Evolutionary conservation across 2,888 invertebrate genomes (phyloP), one percentile per base, ranked within the genome.

Genomic region (Lymantria dispar): DNA sequence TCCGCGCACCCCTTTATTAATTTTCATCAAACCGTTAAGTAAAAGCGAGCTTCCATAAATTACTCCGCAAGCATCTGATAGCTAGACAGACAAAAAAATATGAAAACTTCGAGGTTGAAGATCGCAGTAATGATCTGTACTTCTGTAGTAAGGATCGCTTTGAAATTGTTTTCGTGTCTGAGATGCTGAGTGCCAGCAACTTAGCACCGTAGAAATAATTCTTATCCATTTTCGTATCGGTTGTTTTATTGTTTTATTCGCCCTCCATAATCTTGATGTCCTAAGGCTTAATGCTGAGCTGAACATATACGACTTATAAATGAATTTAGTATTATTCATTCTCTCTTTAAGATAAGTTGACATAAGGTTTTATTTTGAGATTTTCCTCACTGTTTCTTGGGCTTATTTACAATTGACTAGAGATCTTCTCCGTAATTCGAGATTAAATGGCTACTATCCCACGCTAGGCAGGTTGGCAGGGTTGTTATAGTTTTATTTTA

Each of bases 131-230:
- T 83, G 83, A 84, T 83, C 81, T 48, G 48, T 53, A 46, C 49
- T 53, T 49, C 30, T 78, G 71, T 72, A 64, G 75, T 58, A 70
- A 68, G 68, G 70, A 78, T 77, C 74, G 78, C 70, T 73, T 70
- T 74, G 74, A 78, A 77, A 84, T 83, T 82, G 79, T 85, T 83
- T 85, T 83, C 75, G 72, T 81, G 81, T 80, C 80, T 70, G 76
- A 75, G 72, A 67, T 69, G 64, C 54, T 50, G 70, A 72, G 66
- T 65, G 66, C 62, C 12, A n/a, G 38, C n/a, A n/a, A 38, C 12
- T 38, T 38, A 38, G 54, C 47, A 62, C 61, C 14, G 10, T 42
- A 68, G 68, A 72, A 75, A 72, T 70, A 69, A 29, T 43, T 54
- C 41, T 58, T 62, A 56, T 62, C 48, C 50, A 11, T 36, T 45